Conservation (phyloP, 1,140 invertebrate species). For the Drosophila seguyi region DNA sequence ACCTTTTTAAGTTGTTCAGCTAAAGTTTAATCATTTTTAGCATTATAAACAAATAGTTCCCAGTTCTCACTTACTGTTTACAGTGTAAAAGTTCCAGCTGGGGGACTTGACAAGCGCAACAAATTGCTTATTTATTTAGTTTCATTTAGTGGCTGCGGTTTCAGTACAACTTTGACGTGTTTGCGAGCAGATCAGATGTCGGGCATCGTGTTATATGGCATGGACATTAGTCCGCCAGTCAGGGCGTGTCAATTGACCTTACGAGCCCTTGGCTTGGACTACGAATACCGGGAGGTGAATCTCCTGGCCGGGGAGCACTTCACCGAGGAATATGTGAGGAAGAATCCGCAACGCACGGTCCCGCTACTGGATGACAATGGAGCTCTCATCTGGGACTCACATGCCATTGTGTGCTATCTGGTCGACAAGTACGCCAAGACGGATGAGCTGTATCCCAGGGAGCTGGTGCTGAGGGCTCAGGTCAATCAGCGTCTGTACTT, state of each 20-base stretch:
- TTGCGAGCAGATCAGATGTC: conserved; percentile 35
- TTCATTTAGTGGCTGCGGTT: neutral
- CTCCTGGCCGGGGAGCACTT: conserved; percentile 88
- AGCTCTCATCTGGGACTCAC: conserved; percentile 72
- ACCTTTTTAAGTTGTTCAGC: too few relatives aligned
- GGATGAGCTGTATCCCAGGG: conserved; percentile 87
- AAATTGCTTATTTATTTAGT: conserved; percentile 19
- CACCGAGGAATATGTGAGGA: conserved; percentile 87
- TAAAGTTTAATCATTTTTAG: too few relatives aligned
- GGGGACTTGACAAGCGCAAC: neutral
- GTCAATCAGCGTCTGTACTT: conserved; percentile 88
- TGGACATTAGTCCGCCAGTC: conserved; percentile 85
- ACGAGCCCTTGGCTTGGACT: conserved; percentile 85
- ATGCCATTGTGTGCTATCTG: conserved; percentile 86
- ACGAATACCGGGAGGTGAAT: conserved; percentile 86
- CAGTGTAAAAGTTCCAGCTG: neutral
- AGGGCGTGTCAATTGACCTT: conserved; percentile 85
- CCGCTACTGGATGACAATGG: conserved; percentile 77
- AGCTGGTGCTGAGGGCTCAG: conserved; percentile 84
- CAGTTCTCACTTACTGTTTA: neutral
- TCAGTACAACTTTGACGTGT: conserved; percentile 25
- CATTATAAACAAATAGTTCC: too few relatives aligned
- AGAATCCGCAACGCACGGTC: conserved; percentile 85
- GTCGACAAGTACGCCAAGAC: conserved; percentile 87
- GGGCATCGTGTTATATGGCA: conserved; percentile 62